Percentiles rank a stretch among this genome's conserved stretches.
Evolutionary conservation across 2,113 vertebrate species (phyloP).

Genomic region (Cephalopholis sonnerati): DNA sequence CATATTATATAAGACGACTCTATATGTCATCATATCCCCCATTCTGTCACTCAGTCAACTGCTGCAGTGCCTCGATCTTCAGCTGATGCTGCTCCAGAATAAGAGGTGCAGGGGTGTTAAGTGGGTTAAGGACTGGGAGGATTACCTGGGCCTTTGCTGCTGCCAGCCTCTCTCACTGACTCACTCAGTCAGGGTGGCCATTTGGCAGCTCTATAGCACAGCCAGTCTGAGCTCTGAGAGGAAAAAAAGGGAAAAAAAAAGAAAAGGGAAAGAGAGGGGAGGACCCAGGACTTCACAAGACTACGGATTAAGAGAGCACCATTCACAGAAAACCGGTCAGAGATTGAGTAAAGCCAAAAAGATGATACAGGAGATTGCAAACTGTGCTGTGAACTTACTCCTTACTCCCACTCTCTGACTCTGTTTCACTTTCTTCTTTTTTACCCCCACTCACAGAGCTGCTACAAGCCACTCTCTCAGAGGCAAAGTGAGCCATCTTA

Average conservation of each 20-base stretch:
- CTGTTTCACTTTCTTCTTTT: slow-evolving; percentile 17
- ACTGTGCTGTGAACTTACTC: slow-evolving; percentile 40
- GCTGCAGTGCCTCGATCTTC: slow-evolving; percentile 1
- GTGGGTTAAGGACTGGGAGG: slow-evolving; percentile 62
- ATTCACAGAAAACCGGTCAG: slow-evolving; percentile 43
- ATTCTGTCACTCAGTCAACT: slow-evolving; percentile 34
- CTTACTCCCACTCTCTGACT: slow-evolving; percentile 15
- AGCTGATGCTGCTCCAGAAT: slow-evolving; percentile 24
- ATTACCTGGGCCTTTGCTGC: slow-evolving; percentile 58
- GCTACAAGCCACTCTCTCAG: slow-evolving; percentile 49
- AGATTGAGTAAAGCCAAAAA: slow-evolving; percentile 42
- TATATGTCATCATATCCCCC: slow-evolving; percentile 24
- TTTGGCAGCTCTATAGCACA: slow-evolving; percentile 47
- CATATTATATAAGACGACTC: slow-evolving; percentile 12
- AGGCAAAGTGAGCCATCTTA: slow-evolving; percentile 60
- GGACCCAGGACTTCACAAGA: slow-evolving; percentile 38
- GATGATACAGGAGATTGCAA: slow-evolving; percentile 55
- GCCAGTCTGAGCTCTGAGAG: slow-evolving; percentile 35
- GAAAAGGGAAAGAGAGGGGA: background rate
- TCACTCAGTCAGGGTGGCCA: slow-evolving; percentile 52
- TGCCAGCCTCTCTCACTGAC: slow-evolving; percentile 54
- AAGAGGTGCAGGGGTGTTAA: slow-evolving; percentile 45
- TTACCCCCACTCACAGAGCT: slow-evolving; percentile 16
- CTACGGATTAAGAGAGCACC: slow-evolving; percentile 41
- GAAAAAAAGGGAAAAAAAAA: background rate